phyloP scores from a whole-genome alignment of 2,888 invertebrate genomes.

The Emmelina monodactyla region DNA sequence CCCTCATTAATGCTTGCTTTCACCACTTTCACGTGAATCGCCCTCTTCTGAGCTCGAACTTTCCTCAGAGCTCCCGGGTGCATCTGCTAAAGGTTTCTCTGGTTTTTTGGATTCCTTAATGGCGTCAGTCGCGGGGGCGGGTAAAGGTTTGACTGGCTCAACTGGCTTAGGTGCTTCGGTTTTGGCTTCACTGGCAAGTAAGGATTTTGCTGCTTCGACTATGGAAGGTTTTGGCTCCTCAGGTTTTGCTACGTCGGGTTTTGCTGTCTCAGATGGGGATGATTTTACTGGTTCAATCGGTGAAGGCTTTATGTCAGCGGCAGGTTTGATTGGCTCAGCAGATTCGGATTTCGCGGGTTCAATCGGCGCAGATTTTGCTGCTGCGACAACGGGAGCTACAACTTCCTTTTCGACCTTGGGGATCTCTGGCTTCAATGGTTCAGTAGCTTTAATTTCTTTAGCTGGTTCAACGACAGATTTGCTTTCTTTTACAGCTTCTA shows the following conservation, averaged over 20 bases:
- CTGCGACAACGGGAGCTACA: background rate
- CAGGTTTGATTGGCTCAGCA: background rate
- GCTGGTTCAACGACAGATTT: conserved; percentile 11
- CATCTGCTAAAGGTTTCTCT: conserved; percentile 25
- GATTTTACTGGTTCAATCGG: background rate
- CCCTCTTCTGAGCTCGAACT: conserved; percentile 31
- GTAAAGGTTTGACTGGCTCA: conserved; percentile 20
- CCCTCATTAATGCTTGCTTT: conserved; percentile 19
- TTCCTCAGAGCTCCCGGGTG: conserved; percentile 20
- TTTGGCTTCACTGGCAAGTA: conserved; percentile 8
- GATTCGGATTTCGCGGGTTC: background rate
- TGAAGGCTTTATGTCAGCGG: background rate
- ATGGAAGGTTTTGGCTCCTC: conserved; percentile 5
- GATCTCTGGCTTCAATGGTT: background rate
- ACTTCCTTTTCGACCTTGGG: background rate
- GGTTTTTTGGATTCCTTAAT: conserved; percentile 17
- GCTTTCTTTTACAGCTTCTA: conserved; percentile 18
- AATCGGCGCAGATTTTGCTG: background rate
- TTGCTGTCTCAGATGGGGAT: background rate
- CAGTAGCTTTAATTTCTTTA: background rate
- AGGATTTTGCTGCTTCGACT: conserved; percentile 4
- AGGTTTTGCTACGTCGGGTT: conserved; percentile 3
- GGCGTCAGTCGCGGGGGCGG: conserved; percentile 10
- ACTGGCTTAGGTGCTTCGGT: conserved; percentile 14
- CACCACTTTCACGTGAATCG: conserved; percentile 26